Percentiles rank a stretch among this genome's conserved stretches.
Conservation (phyloP, 53 echinoderm and acorn worm genomes). For the Stichopus horrens region DNA sequence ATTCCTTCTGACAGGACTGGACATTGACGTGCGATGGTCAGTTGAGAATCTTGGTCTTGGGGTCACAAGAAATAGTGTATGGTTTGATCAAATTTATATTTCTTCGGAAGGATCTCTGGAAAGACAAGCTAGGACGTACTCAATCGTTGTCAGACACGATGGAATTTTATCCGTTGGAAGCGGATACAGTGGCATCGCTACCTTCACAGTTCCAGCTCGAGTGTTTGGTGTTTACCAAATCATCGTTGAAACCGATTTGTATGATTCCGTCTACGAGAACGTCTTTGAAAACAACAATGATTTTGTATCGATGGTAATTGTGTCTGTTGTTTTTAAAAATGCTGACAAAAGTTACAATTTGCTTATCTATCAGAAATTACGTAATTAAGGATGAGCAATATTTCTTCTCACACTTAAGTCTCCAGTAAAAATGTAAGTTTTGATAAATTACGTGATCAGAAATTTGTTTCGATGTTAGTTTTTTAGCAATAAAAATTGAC, state of each 20-base stretch:
- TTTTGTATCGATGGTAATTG: background rate
- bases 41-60: conserved; percentile 39
- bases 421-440: too few relatives aligned
- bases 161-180: conserved; percentile 17
- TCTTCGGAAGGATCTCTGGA: conserved; percentile 28
- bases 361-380: too few relatives aligned
- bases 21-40: conserved; percentile 23
- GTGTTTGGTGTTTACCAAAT: background rate
- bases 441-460: too few relatives aligned
- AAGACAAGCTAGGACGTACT: background rate
- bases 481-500: too few relatives aligned
- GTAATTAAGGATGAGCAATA: too few relatives aligned
- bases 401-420: too few relatives aligned
- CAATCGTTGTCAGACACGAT: background rate
- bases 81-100: conserved; percentile 23
- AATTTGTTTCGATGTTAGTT: too few relatives aligned
- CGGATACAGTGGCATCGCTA: conserved; percentile 17
- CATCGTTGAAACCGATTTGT: conserved; percentile 35
- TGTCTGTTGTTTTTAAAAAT: too few relatives aligned
- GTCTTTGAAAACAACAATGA: conserved; percentile 37
- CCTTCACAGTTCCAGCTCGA: conserved; percentile 13
- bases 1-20: background rate
- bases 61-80: background rate
- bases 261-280: conserved; percentile 12
- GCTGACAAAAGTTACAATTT: too few relatives aligned